These are phyloP conservation scores for Chaetodon trifasciatus DNA, from an alignment of 2,797 vertebrate species.

Conservation along the genomic window DNA sequence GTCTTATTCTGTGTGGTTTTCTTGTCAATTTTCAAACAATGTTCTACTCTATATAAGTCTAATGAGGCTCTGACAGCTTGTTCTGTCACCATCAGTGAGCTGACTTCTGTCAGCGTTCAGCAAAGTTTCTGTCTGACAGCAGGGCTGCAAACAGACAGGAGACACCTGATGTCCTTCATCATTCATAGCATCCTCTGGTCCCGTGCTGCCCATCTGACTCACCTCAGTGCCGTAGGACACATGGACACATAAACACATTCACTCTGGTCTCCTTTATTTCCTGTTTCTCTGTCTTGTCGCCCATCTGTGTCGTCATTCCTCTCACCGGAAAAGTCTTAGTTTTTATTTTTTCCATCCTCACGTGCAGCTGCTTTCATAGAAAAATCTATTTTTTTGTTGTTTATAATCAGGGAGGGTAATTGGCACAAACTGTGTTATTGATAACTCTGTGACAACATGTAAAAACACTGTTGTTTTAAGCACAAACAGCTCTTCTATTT, in stretches of 20 bases:
- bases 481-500: background rate
- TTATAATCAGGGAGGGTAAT: conserved; percentile 10
- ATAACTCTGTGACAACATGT: conserved; percentile 25
- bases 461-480: background rate
- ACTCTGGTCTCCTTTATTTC: conserved; percentile 22
- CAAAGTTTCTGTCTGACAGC: conserved; percentile 68
- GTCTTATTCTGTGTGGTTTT: background rate
- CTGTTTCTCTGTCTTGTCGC: background rate
- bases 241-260: conserved; percentile 21
- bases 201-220: conserved; percentile 58
- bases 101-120: conserved; percentile 52
- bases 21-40: background rate
- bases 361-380: background rate
- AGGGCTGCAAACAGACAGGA: conserved; percentile 43
- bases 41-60: background rate
- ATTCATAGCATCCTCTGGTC: conserved; percentile 66
- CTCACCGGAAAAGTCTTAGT: background rate
- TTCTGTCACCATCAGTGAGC: conserved; percentile 44
- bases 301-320: background rate
- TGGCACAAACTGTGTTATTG: conserved; percentile 22
- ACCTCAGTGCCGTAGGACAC: conserved; percentile 46
- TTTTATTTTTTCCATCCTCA: background rate
- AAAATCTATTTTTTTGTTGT: background rate
- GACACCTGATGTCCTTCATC: conserved; percentile 63
- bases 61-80: conserved; percentile 14